Percentiles rank a stretch among this genome's conserved stretches.
phyloP scores from a whole-genome alignment of 2,888 invertebrate species.

The Epistrophella euchroma region DNA sequence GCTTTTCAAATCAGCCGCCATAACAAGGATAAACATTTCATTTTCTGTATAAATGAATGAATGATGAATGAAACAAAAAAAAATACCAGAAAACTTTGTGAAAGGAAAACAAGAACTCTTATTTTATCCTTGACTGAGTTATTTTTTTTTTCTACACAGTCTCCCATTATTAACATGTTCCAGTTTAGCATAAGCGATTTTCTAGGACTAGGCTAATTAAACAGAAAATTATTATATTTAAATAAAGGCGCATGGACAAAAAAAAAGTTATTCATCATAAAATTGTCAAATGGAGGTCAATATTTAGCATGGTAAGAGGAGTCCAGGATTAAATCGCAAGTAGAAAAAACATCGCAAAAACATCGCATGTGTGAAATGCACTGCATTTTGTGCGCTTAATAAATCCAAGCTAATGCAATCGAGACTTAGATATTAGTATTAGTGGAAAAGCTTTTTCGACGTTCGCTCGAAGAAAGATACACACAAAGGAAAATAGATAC shows the following conservation, averaged over 20 bases:
- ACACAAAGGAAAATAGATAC: not conserved
- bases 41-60: constrained; percentile 15
- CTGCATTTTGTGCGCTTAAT: constrained; percentile 4
- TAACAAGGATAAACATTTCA: constrained; percentile 61
- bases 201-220: constrained; percentile 60
- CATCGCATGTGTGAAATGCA: constrained; percentile 39
- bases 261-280: constrained; percentile 19
- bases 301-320: constrained; percentile 20
- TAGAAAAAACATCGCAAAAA: constrained; percentile 30
- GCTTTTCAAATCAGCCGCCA: constrained; percentile 50
- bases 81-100: constrained; percentile 11
- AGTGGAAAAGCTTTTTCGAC: constrained; percentile 37
- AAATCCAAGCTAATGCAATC: constrained; percentile 5
- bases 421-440: not conserved
- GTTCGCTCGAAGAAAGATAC: constrained; percentile 15
- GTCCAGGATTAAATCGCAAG: constrained; percentile 1
- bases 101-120: constrained; percentile 26
- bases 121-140: constrained; percentile 52
- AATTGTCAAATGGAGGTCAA: constrained; percentile 53
- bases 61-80: not conserved
- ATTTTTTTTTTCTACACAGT: not conserved
- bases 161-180: constrained; percentile 43
- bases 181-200: constrained; percentile 26
- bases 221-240: constrained; percentile 25
- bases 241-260: constrained; percentile 1